These are phyloP conservation scores for Philypnodon macrostomus DNA, from an alignment of 2,797 vertebrate species.

Conservation along the genomic window DNA sequence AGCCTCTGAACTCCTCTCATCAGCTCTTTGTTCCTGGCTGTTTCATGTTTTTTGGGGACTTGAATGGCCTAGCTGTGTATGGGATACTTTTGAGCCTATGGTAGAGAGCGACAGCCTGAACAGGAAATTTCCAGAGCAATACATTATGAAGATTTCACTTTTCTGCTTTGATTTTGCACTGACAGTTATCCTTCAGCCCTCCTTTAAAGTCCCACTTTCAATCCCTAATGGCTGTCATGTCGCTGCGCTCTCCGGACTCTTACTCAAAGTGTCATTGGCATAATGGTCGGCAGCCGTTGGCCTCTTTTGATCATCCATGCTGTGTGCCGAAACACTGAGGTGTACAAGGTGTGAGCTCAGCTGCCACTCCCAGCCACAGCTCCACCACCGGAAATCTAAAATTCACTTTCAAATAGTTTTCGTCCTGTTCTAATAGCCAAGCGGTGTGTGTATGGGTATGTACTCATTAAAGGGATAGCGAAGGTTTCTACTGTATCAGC, in stretches of 20 bases:
- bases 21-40: slow-evolving; percentile 66
- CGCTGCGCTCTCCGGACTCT: slow-evolving; percentile 82
- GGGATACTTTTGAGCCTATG: slow-evolving; percentile 73
- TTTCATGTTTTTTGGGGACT: slow-evolving; percentile 73
- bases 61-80: slow-evolving; percentile 69
- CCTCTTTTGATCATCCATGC: slow-evolving; percentile 85
- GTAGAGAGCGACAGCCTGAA: slow-evolving; percentile 58
- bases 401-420: slow-evolving; percentile 87
- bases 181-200: slow-evolving; percentile 85
- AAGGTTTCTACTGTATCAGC: slow-evolving; percentile 80
- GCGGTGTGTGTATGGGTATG: slow-evolving; percentile 46
- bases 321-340: slow-evolving; percentile 74
- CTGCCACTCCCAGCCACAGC: slow-evolving; percentile 76
- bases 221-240: slow-evolving; percentile 88
- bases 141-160: slow-evolving; percentile 86
- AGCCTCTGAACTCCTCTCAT: slow-evolving; percentile 72
- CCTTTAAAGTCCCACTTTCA: slow-evolving; percentile 85
- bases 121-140: slow-evolving; percentile 64
- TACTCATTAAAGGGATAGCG: slow-evolving; percentile 77
- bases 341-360: slow-evolving; percentile 54
- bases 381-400: slow-evolving; percentile 81
- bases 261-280: slow-evolving; percentile 87
- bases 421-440: slow-evolving; percentile 76
- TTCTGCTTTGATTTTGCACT: slow-evolving; percentile 81
- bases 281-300: slow-evolving; percentile 83